These are phyloP conservation scores for Drepana arcuata DNA, from an alignment of 1,140 invertebrate genomes.

Conservation along the genomic window DNA sequence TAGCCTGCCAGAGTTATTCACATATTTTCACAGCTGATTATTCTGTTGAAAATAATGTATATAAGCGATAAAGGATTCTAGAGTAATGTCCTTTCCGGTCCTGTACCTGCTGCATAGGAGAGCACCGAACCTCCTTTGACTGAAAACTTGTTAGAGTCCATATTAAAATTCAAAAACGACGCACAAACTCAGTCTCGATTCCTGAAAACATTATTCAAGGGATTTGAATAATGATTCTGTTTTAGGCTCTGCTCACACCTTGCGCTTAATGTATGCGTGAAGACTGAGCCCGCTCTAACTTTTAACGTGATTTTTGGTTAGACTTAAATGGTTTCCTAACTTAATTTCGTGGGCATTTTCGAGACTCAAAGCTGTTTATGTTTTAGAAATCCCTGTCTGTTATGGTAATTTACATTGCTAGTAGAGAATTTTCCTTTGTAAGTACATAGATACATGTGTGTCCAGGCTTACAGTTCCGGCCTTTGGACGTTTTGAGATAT, in stretches of 20 bases:
- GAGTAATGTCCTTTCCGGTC: slow-evolving; percentile 23
- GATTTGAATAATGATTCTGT: slow-evolving; percentile 71
- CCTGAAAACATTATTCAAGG: slow-evolving; percentile 64
- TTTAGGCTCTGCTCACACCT: slow-evolving; percentile 50
- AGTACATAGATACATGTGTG: no score
- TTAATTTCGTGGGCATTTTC: slow-evolving; percentile 35
- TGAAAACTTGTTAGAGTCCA: slow-evolving; percentile 64
- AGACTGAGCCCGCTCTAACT: slow-evolving; percentile 42
- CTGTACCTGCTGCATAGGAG: slow-evolving; percentile 9
- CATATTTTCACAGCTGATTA: no score
- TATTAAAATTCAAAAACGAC: slow-evolving; percentile 72
- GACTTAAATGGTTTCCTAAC: slow-evolving; percentile 60
- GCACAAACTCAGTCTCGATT: slow-evolving; percentile 58
- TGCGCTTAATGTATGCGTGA: slow-evolving; percentile 56
- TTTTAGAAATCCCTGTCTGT: no score
- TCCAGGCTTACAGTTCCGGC: no score
- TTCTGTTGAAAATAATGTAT: background rate
- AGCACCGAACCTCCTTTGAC: slow-evolving; percentile 65
- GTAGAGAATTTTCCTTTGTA: no score
- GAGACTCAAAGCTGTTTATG: slow-evolving; percentile 21
- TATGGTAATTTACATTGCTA: no score
- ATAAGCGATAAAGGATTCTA: background rate
- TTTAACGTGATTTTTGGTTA: slow-evolving; percentile 61
- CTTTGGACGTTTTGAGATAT: no score
- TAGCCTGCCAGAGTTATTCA: no score